phyloP scores from a whole-genome alignment of 1,140 invertebrate species.

The Venustaconcha ellipsiformis region DNA sequence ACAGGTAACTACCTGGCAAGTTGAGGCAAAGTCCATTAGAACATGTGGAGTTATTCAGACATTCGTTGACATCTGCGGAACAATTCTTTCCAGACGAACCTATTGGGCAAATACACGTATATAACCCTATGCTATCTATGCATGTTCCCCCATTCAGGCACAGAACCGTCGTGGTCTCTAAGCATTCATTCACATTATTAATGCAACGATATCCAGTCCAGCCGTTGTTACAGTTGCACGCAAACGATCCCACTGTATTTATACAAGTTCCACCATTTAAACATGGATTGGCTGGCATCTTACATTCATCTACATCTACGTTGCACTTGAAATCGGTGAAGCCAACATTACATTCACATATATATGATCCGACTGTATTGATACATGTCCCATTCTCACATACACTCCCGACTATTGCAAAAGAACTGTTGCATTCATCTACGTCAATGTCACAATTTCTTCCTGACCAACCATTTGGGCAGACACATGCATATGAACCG shows the following conservation, averaged over 20 bases:
- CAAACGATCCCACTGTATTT: not conserved
- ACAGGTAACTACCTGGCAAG: no score
- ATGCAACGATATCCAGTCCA: not conserved
- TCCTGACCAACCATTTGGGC: constrained; percentile 36
- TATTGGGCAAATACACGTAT: constrained; percentile 2
- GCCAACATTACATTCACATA: constrained; percentile 17
- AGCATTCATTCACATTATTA: constrained; percentile 1
- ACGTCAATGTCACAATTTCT: constrained; percentile 19
- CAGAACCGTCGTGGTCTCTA: not conserved
- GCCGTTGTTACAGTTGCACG: not conserved
- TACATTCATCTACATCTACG: constrained; percentile 24
- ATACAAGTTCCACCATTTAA: constrained; percentile 1
- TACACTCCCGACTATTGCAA: constrained; percentile 70
- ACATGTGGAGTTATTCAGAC: no score
- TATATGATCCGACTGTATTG: constrained; percentile 5
- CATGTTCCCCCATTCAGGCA: constrained; percentile 3
- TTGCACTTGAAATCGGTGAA: constrained; percentile 14
- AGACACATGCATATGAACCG: constrained; percentile 54
- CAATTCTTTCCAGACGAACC: constrained; percentile 5
- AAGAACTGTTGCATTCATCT: constrained; percentile 72
- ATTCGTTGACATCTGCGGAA: not conserved
- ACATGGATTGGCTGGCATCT: not conserved
- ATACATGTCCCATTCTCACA: constrained; percentile 17
- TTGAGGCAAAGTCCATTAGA: no score
- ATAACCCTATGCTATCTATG: not conserved